Base-by-base conservation (phyloP, 2,113 vertebrate species). In the Motacilla tschutschensis region DNA sequence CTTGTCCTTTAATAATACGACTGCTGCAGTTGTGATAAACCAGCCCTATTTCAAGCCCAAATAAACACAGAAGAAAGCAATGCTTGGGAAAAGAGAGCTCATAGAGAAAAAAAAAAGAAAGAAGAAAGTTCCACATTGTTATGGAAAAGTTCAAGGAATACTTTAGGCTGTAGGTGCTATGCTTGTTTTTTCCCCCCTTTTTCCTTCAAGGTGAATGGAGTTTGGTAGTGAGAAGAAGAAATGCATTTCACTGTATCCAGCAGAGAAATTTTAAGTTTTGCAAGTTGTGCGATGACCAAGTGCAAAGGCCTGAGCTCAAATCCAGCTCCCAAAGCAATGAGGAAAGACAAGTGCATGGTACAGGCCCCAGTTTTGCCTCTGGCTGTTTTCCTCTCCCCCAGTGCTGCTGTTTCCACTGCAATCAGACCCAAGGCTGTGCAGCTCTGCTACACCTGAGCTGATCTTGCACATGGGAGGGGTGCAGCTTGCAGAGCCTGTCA, bases 331-430 rank as follows among this genome's bases (percentile, higher is more conserved):
- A 43, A 4, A 15, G 1, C 9, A 22, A 8, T 4, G 41, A 12
- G 31, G 33, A n/a, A 78, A 76, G 62, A 12, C 0, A 20, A 48
- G 11, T 15, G 17, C 1, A 0, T 26, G 38, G 47, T 33, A 41
- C 0, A n/a, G 51, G 7, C 43, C 35, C 33, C 31, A 38, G 1
- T 26, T 5, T 24, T 31, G 25, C 21, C 70, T 58, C 50, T 43
- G 35, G 6, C 31, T 66, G 40, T 50, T 73, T 40, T 18, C 19
- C 31, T 35, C 26, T 60, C 7, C 16, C 36, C 16, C 36, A 50
- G 29, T 2, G 2, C 6, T 43, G 40, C 66, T 17, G 13, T 57
- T 70, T 18, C 35, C 24, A 7, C 31, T 53, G 55, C 54, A 29
- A 5, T 13, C 22, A 47, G 29, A 16, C 14, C 17, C 21, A 8